A percentile compares a stretch with the other conserved stretches of the same genome.
These are phyloP conservation scores for Leptodactylus fallax DNA, from an alignment of 2,797 vertebrate genomes.

Conservation along the genomic window DNA sequence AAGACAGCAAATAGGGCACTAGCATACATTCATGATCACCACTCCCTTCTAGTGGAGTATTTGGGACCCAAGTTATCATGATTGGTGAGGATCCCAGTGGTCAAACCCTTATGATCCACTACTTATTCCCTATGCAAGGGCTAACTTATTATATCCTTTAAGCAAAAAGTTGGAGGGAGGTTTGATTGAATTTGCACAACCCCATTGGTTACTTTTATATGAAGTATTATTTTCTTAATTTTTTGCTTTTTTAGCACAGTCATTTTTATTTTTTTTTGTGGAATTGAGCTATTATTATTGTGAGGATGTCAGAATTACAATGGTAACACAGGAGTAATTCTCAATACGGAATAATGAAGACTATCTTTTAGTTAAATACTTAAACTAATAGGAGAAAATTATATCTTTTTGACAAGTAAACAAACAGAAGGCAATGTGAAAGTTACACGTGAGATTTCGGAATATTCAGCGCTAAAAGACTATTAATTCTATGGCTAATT, in stretches of 20 bases:
- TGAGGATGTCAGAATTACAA: background rate
- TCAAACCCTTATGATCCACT: too few relatives aligned
- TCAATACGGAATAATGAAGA: background rate
- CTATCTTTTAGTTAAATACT: background rate
- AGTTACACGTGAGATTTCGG: background rate
- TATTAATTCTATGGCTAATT: background rate
- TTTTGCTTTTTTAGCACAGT: background rate
- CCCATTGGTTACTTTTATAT: too few relatives aligned
- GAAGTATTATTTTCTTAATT: too few relatives aligned
- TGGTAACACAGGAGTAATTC: background rate
- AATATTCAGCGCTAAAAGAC: background rate
- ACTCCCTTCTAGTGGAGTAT: too few relatives aligned
- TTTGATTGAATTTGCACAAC: too few relatives aligned
- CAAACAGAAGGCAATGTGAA: background rate
- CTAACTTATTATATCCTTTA: too few relatives aligned
- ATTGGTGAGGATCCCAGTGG: too few relatives aligned
- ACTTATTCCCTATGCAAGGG: too few relatives aligned
- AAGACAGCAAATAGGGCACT: too few relatives aligned
- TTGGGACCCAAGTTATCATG: too few relatives aligned
- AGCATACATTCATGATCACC: too few relatives aligned
- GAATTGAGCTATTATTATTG: background rate
- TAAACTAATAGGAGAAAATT: background rate
- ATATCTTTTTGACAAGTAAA: background rate
- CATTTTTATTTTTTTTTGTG: background rate
- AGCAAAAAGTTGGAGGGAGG: too few relatives aligned